Evolutionary conservation across 2,888 invertebrate species (phyloP).

Genomic region (Liopterus haemorrhoidalis): DNA sequence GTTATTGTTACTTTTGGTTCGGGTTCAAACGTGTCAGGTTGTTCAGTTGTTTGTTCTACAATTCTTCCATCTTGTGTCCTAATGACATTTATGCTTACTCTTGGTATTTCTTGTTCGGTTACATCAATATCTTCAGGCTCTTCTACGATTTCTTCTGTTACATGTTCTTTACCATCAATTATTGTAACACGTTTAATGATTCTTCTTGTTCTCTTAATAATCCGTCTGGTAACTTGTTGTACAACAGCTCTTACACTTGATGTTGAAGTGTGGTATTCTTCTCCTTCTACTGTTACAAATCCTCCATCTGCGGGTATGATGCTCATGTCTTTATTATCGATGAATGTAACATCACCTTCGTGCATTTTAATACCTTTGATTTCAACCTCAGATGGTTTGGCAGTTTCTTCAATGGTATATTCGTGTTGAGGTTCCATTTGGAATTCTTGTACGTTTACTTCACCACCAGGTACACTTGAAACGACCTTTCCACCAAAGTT

Average conservation of each 20-base stretch:
- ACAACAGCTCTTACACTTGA: conserved; percentile 73
- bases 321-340: conserved; percentile 40
- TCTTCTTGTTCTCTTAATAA: conserved; percentile 67
- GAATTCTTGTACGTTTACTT: conserved; percentile 60
- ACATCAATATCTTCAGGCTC: conserved; percentile 75
- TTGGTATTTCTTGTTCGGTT: conserved; percentile 64
- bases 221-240: conserved; percentile 72
- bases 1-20: conserved; percentile 19
- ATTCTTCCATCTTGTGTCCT: conserved; percentile 52
- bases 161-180: conserved; percentile 76
- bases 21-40: conserved; percentile 26
- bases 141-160: conserved; percentile 76
- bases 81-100: conserved; percentile 62
- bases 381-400: conserved; percentile 46
- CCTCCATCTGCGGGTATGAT: conserved; percentile 37
- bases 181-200: conserved; percentile 71
- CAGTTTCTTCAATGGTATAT: conserved; percentile 53
- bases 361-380: conserved; percentile 43
- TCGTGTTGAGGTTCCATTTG: conserved; percentile 57
- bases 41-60: conserved; percentile 38
- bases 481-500: conserved; percentile 60
- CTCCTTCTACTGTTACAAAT: conserved; percentile 36
- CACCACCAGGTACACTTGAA: conserved; percentile 58
- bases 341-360: conserved; percentile 45
- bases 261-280: conserved; percentile 54